Evolutionary conservation across 30 jellyfish, hydroid and myxozoan species (phyloP), one percentile per base, ranked within the genome.

Genomic region (Pelagia noctiluca): DNA sequence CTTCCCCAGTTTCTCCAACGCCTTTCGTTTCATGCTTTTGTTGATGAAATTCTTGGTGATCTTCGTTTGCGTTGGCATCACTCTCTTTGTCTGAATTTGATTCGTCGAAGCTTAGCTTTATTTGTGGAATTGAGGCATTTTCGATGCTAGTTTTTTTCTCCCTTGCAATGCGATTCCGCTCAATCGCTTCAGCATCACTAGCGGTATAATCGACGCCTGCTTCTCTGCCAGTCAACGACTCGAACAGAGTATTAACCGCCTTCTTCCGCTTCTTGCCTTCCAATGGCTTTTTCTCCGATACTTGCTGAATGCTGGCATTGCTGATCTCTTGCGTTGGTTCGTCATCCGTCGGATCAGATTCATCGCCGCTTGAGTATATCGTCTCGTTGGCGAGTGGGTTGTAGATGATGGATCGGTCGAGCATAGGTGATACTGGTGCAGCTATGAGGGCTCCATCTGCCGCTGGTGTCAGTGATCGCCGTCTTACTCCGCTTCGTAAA

Each of bases 401-500:
- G 34, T 35, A 35, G 0, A 67, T 21, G 16, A 66, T 66, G 29
- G 38, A 35, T 19, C 66, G 36, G 30, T 71, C 71, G 29, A 16
- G 50, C 23, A 72, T 66, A 7, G 92, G 26, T 2, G 73, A 2
- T 1, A n/a, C 83, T 26, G 76, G 76, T 4, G 92, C 13, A 19
- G 42, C 25, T 24, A 49, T 54, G 32, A 29, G 38, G 24, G 61
- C 21, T 25, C 72, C 82, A 7, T 79, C 82, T 1, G 26, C 66
- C 10, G 84, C 80, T 30, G 86, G 92, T 1, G 80, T 53, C 72
- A 82, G 26, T 0, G 92, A 82, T 50, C 92, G 60, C 42, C 92
- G 34, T 10, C 92, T 79, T 26, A 82, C 71, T 0, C 92, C 92
- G 38, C 92, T 82, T 22, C 81, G 92, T 13, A 82, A 80, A 1